Evolutionary conservation across 2,888 invertebrate species (phyloP), one percentile per base, ranked within the genome.

Genomic region (Branchipolynoe longqiensis): DNA sequence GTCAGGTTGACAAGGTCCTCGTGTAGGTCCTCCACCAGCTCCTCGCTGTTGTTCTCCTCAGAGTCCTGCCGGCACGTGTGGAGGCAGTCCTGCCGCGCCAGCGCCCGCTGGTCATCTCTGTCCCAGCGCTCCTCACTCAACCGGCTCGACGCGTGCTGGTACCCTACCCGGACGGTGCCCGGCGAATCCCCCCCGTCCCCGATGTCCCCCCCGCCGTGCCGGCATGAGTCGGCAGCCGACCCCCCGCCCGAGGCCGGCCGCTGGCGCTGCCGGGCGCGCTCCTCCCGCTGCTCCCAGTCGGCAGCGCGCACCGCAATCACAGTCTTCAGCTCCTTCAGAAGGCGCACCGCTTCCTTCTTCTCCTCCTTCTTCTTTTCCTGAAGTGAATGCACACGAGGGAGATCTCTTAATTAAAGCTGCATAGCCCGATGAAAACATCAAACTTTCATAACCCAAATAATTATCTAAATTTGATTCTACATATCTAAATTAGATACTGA

Each of bases 241-340:
- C 25, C 62, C 6, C 1, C 25, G 31, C 28, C 28, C 1, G 69
- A 25, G 6, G 25, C 12, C 28, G 25, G 31, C 14, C 18, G 6
- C 82, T 58, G 56, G 8, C 82, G 22, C 56, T 58, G 82, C 33
- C 82, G 28, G 3, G 82, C 82, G 14, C 41, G n/a, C 48, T 83
- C 41, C 33, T 83, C 64, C 28, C 83, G 1, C 41, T 83, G 33
- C 8, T 84, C 74, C 56, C 74, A 56, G 41, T 74, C 56, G 12
- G 36, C 36, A 4, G 62, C 92, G 38, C 91, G 85, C 6, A 90
- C 89, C 33, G 91, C 89, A n/a, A 92, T 92, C 33, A 92, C 92
- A 31, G 90, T 88, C 85, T 90, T 91, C 64, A 92, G 87, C 82
- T 92, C 92, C 48, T 89, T 89, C 84, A 92, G 85, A 84, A 92